Evolutionary conservation across 2,113 vertebrate species (phyloP).

Genomic region (Callorhinus ursinus): DNA sequence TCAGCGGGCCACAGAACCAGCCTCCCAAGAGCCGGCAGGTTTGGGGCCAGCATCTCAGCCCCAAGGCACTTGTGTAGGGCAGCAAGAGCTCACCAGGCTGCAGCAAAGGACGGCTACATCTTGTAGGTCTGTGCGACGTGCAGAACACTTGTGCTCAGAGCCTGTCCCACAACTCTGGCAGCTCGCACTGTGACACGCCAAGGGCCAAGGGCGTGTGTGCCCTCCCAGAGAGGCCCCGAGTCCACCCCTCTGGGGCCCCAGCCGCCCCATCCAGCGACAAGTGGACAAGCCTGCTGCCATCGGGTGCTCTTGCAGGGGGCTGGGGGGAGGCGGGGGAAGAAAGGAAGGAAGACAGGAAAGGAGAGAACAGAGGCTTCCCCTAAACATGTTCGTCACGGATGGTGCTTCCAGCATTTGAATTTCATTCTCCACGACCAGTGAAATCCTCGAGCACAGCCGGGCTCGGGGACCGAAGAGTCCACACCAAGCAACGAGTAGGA

Average conservation of each 20-base stretch:
- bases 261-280: neutral
- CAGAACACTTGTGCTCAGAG: neutral
- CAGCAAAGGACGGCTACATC: neutral
- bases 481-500: too few relatives aligned
- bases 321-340: neutral
- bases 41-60: neutral
- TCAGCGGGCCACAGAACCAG: neutral
- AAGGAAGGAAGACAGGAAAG: neutral
- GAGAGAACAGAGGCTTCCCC: neutral
- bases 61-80: neutral
- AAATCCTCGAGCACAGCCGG: neutral
- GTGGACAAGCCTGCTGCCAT: neutral
- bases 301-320: too few relatives aligned
- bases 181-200: neutral
- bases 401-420: neutral
- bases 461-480: neutral
- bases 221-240: neutral
- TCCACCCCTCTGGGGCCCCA: neutral
- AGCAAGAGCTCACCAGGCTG: neutral
- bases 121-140: neutral
- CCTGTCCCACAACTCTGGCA: neutral
- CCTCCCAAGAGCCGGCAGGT: neutral
- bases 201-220: neutral
- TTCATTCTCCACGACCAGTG: neutral
- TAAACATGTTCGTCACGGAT: neutral